phyloP scores from a whole-genome alignment of 2,113 vertebrate genomes.

The Nerophis lumbriciformis region DNA sequence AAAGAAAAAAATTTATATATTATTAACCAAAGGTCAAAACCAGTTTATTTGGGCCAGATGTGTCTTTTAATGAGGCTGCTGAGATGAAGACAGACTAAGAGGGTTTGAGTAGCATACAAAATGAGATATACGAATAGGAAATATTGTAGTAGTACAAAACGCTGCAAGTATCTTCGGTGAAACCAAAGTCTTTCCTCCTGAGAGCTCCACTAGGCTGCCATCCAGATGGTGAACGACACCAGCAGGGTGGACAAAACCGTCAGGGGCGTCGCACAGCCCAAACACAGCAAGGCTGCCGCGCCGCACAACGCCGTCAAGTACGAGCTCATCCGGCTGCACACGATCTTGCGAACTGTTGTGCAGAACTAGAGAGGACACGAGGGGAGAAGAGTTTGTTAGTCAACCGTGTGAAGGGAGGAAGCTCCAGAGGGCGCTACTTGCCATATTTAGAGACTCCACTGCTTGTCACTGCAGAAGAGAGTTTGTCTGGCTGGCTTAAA shows the following conservation, averaged over 20 bases:
- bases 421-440: too few species aligned
- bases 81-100: constrained; percentile 17
- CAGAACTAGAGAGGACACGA: constrained; percentile 63
- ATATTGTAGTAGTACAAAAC: too few species aligned
- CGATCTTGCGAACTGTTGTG: constrained; percentile 65
- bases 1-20: too few species aligned
- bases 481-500: background rate
- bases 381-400: background rate
- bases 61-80: background rate
- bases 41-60: too few species aligned
- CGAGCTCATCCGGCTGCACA: constrained; percentile 63
- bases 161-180: background rate
- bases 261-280: constrained; percentile 50
- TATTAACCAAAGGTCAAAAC: too few species aligned
- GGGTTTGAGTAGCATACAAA: background rate
- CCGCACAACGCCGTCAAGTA: constrained; percentile 62
- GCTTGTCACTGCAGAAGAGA: background rate
- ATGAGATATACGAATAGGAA: background rate
- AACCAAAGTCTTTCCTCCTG: constrained; percentile 9
- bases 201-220: constrained; percentile 63
- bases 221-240: constrained; percentile 75
- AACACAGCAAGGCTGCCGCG: constrained; percentile 38
- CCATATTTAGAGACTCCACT: background rate
- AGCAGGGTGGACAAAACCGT: constrained; percentile 49
- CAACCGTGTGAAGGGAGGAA: background rate